Evolutionary conservation across 2,113 vertebrate genomes (phyloP).

Genomic region (Gila orcuttii): DNA sequence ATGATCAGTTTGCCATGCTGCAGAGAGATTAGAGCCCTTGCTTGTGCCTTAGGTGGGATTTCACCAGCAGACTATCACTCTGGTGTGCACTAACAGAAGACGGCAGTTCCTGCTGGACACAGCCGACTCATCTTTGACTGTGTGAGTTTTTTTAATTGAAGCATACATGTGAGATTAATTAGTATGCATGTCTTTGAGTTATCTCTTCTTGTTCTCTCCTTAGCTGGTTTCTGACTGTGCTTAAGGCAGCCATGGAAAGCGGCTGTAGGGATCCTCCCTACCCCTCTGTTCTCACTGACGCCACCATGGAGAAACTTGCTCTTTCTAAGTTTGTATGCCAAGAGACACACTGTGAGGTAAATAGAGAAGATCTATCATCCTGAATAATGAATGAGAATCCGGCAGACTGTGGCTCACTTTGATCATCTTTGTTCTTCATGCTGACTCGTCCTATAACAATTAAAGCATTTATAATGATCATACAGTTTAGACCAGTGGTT

Average conservation of each 20-base stretch:
- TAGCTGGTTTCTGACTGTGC: constrained; percentile 88
- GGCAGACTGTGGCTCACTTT: not conserved
- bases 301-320: constrained; percentile 96
- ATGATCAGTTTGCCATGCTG: not conserved
- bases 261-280: constrained; percentile 92
- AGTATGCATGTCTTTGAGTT: not conserved
- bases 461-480: not conserved
- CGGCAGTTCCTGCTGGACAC: constrained; percentile 95
- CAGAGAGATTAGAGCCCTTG: not conserved
- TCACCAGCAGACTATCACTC: constrained; percentile 88
- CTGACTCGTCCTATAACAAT: constrained; percentile 17
- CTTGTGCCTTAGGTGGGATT: constrained; percentile 84
- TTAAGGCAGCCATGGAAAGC: constrained; percentile 93
- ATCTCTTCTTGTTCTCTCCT: not conserved
- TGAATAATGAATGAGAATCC: constrained; percentile 7
- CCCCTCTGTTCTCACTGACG: constrained; percentile 90
- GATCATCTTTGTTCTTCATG: constrained; percentile 3
- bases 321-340: constrained; percentile 94
- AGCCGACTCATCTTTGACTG: constrained; percentile 84
- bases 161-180: not conserved
- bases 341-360: constrained; percentile 92
- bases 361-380: constrained; percentile 24
- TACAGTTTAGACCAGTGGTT: not conserved
- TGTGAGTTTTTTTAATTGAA: constrained; percentile 75
- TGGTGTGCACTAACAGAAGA: constrained; percentile 93